Conservation (phyloP, 2,113 vertebrate genomes). For the Esox niger region DNA sequence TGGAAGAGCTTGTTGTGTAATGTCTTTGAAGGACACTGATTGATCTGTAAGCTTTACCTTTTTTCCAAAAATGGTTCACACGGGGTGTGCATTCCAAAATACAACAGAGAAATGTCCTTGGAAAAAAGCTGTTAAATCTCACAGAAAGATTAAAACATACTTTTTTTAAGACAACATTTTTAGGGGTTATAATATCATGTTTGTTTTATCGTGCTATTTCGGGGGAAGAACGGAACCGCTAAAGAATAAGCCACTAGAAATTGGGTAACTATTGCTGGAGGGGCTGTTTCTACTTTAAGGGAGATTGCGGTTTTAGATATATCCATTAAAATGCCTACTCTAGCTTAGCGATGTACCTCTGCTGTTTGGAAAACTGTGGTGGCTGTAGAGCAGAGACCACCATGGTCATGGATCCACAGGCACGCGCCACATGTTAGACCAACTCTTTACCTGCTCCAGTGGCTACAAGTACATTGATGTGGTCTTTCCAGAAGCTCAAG, state of each 20-base stretch:
- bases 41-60: too few relatives aligned
- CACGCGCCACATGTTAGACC: background rate
- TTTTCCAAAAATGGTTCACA: too few relatives aligned
- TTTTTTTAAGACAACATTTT: background rate
- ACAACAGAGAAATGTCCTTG: too few relatives aligned
- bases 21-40: too few relatives aligned
- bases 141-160: too few relatives aligned
- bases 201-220: background rate
- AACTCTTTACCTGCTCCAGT: background rate
- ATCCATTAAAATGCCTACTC: constrained; percentile 2
- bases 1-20: too few relatives aligned
- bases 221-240: background rate
- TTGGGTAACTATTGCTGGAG: background rate
- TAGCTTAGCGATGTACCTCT: background rate
- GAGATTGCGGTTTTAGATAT: constrained; percentile 6
- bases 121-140: too few relatives aligned
- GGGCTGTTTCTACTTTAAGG: background rate
- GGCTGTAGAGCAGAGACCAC: constrained; percentile 5
- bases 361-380: constrained; percentile 23
- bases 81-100: too few relatives aligned
- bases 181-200: background rate
- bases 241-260: background rate
- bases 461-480: background rate
- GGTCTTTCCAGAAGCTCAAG: constrained; percentile 1
- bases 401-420: background rate